These are phyloP conservation scores for Sebastes dallii DNA, from an alignment of 2,797 vertebrate species.

Conservation along the genomic window DNA sequence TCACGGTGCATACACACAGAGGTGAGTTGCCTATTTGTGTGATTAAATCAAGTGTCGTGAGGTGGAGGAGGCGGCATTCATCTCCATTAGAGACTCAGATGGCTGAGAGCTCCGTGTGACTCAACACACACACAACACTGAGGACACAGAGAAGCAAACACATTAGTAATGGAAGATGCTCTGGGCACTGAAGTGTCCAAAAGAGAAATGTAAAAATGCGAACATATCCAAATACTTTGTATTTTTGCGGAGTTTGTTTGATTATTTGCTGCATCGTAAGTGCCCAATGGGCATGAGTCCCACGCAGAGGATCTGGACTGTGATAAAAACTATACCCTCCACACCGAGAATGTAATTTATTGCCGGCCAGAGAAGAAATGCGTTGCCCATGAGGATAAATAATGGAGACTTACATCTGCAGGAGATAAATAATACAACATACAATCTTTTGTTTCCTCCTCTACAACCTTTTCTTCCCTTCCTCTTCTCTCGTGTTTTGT, in stretches of 20 bases:
- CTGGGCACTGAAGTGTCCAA: slow-evolving; percentile 35
- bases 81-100: slow-evolving; percentile 51
- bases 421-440: slow-evolving; percentile 60
- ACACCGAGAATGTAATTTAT: slow-evolving; percentile 3
- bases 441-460: slow-evolving; percentile 39
- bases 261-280: not conserved
- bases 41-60: slow-evolving; percentile 70
- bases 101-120: slow-evolving; percentile 47
- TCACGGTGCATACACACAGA: slow-evolving; percentile 6
- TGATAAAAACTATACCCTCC: not conserved
- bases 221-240: slow-evolving; percentile 6
- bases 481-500: slow-evolving; percentile 18
- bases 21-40: slow-evolving; percentile 62
- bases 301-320: not conserved
- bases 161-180: slow-evolving; percentile 46
- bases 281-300: not conserved
- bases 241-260: not conserved
- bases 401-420: slow-evolving; percentile 62
- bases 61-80: slow-evolving; percentile 55
- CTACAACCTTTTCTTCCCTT: slow-evolving; percentile 26
- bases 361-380: not conserved
- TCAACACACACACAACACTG: slow-evolving; percentile 38
- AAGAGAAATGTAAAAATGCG: slow-evolving; percentile 21
- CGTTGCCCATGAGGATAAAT: slow-evolving; percentile 50
- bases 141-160: slow-evolving; percentile 37